phyloP scores from a whole-genome alignment of 2,797 vertebrate species.

The Lemur catta region DNA sequence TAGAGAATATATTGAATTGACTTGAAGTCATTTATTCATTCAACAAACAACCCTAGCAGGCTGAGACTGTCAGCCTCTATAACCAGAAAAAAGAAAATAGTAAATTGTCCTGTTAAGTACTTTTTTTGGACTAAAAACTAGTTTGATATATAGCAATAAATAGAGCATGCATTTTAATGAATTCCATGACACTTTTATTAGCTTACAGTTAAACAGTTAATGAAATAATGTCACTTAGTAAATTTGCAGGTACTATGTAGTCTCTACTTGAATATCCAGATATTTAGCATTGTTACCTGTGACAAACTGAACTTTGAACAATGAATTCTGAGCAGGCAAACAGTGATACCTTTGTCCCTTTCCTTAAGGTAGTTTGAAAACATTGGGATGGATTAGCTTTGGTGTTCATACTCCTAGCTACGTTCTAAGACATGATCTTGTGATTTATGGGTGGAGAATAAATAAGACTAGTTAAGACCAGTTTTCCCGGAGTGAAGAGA shows the following conservation, averaged over 20 bases:
- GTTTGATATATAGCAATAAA: background rate
- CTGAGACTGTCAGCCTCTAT: background rate
- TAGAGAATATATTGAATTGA: background rate
- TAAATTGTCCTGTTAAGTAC: background rate
- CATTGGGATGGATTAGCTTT: background rate
- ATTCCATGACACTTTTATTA: background rate
- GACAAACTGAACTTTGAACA: background rate
- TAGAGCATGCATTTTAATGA: background rate
- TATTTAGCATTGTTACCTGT: background rate
- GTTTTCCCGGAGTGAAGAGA: background rate
- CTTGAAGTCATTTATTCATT: background rate
- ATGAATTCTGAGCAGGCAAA: background rate
- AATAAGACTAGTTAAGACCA: background rate
- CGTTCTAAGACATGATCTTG: background rate
- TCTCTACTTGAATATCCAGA: background rate
- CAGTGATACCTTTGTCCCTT: background rate
- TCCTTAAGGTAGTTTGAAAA: background rate
- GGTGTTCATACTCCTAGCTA: background rate
- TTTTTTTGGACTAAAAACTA: background rate
- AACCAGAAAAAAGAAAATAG: background rate
- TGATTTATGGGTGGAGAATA: background rate
- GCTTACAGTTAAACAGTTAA: background rate
- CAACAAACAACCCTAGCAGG: background rate
- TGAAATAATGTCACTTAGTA: background rate
- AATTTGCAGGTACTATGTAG: background rate